Evolutionary conservation across 2,888 invertebrate species (phyloP), one percentile per base, ranked within the genome.

Genomic region (Volucella inanis): DNA sequence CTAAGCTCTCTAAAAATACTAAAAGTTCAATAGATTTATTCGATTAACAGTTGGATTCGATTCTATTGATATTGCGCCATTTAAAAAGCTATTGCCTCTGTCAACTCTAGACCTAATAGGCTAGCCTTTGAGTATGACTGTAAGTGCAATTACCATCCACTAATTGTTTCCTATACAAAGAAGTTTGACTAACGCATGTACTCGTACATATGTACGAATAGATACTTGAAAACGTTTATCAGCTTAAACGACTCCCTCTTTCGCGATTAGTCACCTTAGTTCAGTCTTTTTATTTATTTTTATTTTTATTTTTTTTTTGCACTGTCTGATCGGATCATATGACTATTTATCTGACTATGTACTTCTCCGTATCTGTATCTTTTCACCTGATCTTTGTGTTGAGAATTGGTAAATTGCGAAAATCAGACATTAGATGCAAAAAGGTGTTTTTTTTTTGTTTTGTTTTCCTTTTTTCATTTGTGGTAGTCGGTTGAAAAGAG

Each of bases 261-360:
- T 31, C 10, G 10, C 12, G 22, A 57, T 43, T 9, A 49, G 18
- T 67, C 71, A 50, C 11, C 31, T 31, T 4, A 31, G 31, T 31
- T 31, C 31, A 31, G 31, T 31, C 6, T 31, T 31, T 31, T 31
- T 6, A 6, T n/a, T n/a, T n/a, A 0, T 31, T 6, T 31, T 22
- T 2, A 22, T 22, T 39, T 43, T 0, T 2, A 22, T 31, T 31
- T 52, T 10, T 67, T 61, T 67, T 41, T 50, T 50, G 14, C 45
- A n/a, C 18, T 57, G 6, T 59, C 39, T 39, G 45, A 83, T 83
- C 39, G 43, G 39, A 83, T 83, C 82, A 83, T 74, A 83, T 83
- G 82, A 83, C 82, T 38, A 38, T 41, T 64, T 70, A 74, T 50
- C 50, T 50, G 12, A 22, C 12, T 49, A 31, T 43, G n/a, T 45